Conservation (phyloP, 2,113 vertebrate species). For the Origma solitaria region DNA sequence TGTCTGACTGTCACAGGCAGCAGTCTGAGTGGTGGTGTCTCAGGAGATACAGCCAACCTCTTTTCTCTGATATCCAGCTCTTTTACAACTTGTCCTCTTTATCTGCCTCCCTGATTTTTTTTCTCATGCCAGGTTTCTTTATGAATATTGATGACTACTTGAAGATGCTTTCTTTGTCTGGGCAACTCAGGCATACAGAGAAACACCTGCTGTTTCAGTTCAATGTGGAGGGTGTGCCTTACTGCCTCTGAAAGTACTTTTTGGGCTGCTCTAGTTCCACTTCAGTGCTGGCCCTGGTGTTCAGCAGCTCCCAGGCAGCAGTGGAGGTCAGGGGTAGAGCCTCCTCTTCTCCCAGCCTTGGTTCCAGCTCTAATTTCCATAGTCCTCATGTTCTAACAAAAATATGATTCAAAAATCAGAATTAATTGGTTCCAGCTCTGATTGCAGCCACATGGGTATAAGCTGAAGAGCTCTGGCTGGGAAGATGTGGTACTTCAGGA, state of each 20-base stretch:
- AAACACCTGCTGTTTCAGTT: neutral
- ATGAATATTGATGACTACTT: conserved; percentile 7
- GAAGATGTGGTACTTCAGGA: neutral
- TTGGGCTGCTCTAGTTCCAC: neutral
- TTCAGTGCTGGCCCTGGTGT: neutral
- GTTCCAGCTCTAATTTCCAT: neutral
- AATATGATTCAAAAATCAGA: no score
- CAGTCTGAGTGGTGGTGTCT: neutral
- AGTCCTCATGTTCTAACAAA: no score
- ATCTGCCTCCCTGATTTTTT: neutral
- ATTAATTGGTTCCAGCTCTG: no score
- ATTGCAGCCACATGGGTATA: neutral
- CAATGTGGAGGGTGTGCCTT: neutral
- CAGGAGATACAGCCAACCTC: neutral
- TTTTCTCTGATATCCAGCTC: neutral
- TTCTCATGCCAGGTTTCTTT: neutral
- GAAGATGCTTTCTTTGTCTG: neutral
- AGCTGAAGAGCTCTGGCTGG: neutral
- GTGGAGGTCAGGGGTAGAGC: neutral
- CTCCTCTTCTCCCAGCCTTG: neutral
- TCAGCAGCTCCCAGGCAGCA: neutral
- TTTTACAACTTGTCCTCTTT: neutral
- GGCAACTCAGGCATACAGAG: neutral
- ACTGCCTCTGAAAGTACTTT: neutral
- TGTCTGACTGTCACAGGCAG: neutral